These are phyloP conservation scores for Zonitis immaculata DNA, from an alignment of 2,888 invertebrate species.

Conservation along the genomic window DNA sequence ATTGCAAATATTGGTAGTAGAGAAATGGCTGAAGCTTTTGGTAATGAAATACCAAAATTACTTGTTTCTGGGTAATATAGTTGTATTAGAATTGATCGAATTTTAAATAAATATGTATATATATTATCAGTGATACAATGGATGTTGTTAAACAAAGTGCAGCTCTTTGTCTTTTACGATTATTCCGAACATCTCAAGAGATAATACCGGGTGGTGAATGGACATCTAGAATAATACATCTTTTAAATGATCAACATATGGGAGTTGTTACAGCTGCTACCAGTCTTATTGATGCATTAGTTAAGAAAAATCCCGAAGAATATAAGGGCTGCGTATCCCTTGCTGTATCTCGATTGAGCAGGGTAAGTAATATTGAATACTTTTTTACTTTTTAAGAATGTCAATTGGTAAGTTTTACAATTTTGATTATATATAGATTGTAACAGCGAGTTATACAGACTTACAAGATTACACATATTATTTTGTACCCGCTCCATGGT, in stretches of 20 bases:
- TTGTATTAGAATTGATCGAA: not conserved
- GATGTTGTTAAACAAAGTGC: conserved; percentile 99
- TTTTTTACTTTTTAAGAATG: too few relatives aligned
- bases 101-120: conserved; percentile 3
- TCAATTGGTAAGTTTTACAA: too few relatives aligned
- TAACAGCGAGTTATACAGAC: conserved; percentile 98
- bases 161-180: conserved; percentile 88
- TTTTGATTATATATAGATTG: too few relatives aligned
- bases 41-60: conserved; percentile 95
- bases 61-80: conserved; percentile 84
- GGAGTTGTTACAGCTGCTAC: conserved; percentile 99
- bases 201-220: conserved; percentile 97
- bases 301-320: conserved; percentile 98
- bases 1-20: conserved; percentile 99
- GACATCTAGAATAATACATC: conserved; percentile 97
- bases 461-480: conserved; percentile 99
- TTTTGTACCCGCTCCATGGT: conserved; percentile 99
- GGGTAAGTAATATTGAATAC: too few relatives aligned
- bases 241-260: conserved; percentile 98
- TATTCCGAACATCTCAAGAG: conserved; percentile 93
- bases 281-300: conserved; percentile 95
- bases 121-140: conserved; percentile 79
- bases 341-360: conserved; percentile 93
- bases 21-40: conserved; percentile 99
- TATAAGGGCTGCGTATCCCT: conserved; percentile 98